Evolutionary conservation across 2,888 invertebrate species (phyloP), one percentile per base, ranked within the genome.

Genomic region (Nowickia ferox): DNA sequence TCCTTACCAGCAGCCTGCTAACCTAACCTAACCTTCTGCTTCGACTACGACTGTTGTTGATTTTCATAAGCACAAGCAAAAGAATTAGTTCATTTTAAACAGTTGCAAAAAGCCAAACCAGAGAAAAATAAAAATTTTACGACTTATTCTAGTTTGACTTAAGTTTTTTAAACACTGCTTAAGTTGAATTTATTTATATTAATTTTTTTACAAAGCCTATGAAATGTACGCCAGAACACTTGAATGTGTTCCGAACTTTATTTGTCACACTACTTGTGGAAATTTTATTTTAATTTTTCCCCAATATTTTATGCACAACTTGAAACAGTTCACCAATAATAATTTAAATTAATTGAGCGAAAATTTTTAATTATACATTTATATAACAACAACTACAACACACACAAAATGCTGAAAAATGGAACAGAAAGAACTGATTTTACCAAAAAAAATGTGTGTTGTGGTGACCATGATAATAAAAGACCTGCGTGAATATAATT

Each of bases 311-410:
- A 9, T 57, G 57, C 22, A 11, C 44, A 57, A 48, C 40, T 71
- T 71, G 11, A 83, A 55, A 53, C 10, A 30, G 30, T 55, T 65
- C 44, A n/a, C 78, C 74, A 79, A 84, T 61, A 48, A 40, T n/a
- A 71, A 81, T 81, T 85, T 74, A 72, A 77, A 77, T 81, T 81
- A 85, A 78, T 85, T 74, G 78, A 69, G 81, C 69, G 76, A 55
- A 66, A 59, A 78, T 74, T 81, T 71, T 65, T 74, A 81, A 81
- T 81, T 81, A 68, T 38, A 30, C 13, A 10, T 30, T 30, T 30
- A 30, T 57, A n/a, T 42, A 55, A 74, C 40, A 77, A 68, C 40
- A 51, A 48, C 48, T 10, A 13, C 15, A 72, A 66, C 10, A 55
- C 6, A 61, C 9, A 44, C 13, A 10, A 79, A 57, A 55, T 10